Evolutionary conservation across 2,797 vertebrate genomes (phyloP), one percentile per base, ranked within the genome.

Genomic region (Ibycter americanus): DNA sequence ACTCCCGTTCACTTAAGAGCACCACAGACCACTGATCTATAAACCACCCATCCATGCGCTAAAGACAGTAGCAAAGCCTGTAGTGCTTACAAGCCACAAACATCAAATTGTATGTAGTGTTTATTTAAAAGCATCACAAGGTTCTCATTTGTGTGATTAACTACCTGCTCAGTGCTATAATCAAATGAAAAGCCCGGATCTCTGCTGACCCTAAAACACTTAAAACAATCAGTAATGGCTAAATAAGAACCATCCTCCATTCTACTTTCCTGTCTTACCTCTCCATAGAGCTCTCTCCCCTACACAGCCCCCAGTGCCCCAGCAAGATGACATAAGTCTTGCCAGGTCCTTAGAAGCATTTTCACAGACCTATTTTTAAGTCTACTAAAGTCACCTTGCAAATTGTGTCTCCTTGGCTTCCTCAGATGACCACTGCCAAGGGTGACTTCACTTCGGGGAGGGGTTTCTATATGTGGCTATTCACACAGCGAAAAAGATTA

Each of bases 121-220:
- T 79, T 79, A 61, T 94, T 96, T 96, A 96, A 98, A 96, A 97
- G 96, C 96, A 93, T 90, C 97, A 89, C 80, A 12, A 81, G 91
- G 81, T 70, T 76, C 89, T 96, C 85, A 92, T 96, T 83, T 56
- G 44, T 47, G 86, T 96, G 87, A 97, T 96, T 97, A 97, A 96
- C 87, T 92, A 90, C 73, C 86, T 74, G 85, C 68, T 84, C 67
- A 19, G 72, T 44, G 78, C 96, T 52, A 89, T 61, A 93, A 96
- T 85, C 82, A 92, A 94, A 94, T 61, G 46, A 94, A 72, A 66
- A 92, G 62, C 56, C 93, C 52, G 26, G 93, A 96, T 95, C 92
- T 95, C 61, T 90, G 56, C 95, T 83, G 84, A 95, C 93, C 95
- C 89, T 81, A 83, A 81, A 87, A 93, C 87, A 94, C 95, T 95